Percentiles rank a stretch among this genome's conserved stretches.
These are phyloP conservation scores for Nephila pilipes DNA, from an alignment of 1,140 invertebrate species.

Conservation along the genomic window DNA sequence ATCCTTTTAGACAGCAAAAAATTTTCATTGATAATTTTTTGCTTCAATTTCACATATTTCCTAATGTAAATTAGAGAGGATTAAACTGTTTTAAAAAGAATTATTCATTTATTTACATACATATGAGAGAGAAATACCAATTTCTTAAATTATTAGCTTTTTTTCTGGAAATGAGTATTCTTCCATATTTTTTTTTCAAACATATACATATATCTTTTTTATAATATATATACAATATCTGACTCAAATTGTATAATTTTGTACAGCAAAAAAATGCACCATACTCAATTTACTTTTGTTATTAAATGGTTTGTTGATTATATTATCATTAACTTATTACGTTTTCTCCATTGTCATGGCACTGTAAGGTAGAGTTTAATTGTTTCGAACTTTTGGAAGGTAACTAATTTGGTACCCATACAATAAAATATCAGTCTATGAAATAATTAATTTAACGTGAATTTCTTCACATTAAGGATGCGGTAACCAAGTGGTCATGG, in stretches of 20 bases:
- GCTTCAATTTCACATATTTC: background rate
- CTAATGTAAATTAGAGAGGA: background rate
- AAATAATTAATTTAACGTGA: too few relatives aligned
- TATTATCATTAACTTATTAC: too few relatives aligned
- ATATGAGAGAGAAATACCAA: background rate
- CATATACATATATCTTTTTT: background rate
- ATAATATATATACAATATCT: background rate
- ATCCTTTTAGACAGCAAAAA: too few relatives aligned
- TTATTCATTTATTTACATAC: background rate
- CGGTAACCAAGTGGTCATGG: too few relatives aligned
- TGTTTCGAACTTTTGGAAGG: too few relatives aligned
- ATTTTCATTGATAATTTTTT: too few relatives aligned
- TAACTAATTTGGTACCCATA: too few relatives aligned
- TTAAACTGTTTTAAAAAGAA: background rate
- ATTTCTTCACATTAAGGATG: too few relatives aligned
- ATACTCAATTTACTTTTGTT: conserved; percentile 15
- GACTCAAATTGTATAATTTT: background rate
- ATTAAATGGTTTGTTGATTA: too few relatives aligned
- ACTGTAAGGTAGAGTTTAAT: too few relatives aligned
- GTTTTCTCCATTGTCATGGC: too few relatives aligned
- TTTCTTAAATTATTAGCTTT: background rate
- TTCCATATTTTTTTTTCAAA: background rate
- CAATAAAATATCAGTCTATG: too few relatives aligned
- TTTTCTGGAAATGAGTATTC: background rate
- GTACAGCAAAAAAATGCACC: background rate